Percentiles rank a stretch among this genome's conserved stretches.
These are phyloP conservation scores for Sparus aurata DNA, from an alignment of 2,797 vertebrate genomes.

Conservation along the genomic window DNA sequence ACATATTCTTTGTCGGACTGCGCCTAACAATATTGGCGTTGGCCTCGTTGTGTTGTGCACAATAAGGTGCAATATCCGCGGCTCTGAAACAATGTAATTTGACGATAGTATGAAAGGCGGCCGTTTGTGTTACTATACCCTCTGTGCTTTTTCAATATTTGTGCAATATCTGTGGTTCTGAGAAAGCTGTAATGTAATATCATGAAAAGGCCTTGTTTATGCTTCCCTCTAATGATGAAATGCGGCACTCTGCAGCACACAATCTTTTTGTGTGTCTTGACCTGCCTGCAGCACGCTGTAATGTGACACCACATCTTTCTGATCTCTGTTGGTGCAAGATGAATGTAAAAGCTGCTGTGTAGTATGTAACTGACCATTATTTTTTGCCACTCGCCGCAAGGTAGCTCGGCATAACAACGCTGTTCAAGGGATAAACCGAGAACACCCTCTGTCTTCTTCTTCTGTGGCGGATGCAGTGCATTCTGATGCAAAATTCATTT, in stretches of 20 bases:
- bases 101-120: constrained; percentile 65
- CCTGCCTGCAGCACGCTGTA: constrained; percentile 73
- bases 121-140: constrained; percentile 67
- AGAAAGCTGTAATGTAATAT: constrained; percentile 81
- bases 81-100: constrained; percentile 73
- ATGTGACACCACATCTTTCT: constrained; percentile 70
- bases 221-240: constrained; percentile 74
- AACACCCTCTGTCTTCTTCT: constrained; percentile 37
- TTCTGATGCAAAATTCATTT: constrained; percentile 75
- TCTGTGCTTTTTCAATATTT: constrained; percentile 77
- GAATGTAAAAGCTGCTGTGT: constrained; percentile 65
- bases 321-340: constrained; percentile 65
- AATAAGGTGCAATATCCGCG: constrained; percentile 67
- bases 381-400: constrained; percentile 56
- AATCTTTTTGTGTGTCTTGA: constrained; percentile 68
- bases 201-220: constrained; percentile 69
- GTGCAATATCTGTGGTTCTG: constrained; percentile 79
- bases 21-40: constrained; percentile 52
- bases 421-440: constrained; percentile 51
- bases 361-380: constrained; percentile 60
- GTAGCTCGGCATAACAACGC: constrained; percentile 38
- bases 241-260: constrained; percentile 66
- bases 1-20: constrained; percentile 60
- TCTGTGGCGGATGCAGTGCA: constrained; percentile 27
- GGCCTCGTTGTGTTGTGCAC: constrained; percentile 59